Evolutionary conservation across 1,140 invertebrate species (phyloP).

Genomic region (Cyclargus thomasi): DNA sequence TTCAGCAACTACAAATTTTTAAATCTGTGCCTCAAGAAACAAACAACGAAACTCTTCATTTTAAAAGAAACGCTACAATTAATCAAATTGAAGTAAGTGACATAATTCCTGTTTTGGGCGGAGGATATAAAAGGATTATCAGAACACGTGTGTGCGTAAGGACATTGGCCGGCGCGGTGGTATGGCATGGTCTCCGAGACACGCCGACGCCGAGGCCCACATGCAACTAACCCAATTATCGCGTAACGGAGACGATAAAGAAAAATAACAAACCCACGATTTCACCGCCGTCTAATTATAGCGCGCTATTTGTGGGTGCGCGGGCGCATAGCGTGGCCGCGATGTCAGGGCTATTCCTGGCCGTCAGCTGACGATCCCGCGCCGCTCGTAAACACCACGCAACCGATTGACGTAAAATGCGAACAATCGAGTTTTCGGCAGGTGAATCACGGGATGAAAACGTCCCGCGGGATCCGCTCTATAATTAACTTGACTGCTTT

Average conservation of each 20-base stretch:
- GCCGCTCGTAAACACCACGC: conserved; percentile 68
- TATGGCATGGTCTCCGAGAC: conserved; percentile 40
- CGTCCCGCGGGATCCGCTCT: conserved; percentile 57
- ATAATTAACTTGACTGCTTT: conserved; percentile 71
- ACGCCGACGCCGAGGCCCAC: conserved; percentile 69
- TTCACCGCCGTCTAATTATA: conserved; percentile 72
- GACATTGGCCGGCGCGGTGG: conserved; percentile 33
- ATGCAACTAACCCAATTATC: conserved; percentile 73
- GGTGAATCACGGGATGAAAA: conserved; percentile 70
- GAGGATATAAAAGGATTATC: conserved; percentile 5
- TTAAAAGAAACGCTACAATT: background rate
- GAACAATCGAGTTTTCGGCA: conserved; percentile 72
- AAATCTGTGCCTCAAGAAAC: background rate
- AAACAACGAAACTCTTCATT: background rate
- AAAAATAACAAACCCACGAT: conserved; percentile 75
- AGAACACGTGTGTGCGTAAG: conserved; percentile 19
- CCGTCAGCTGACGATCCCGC: conserved; percentile 69
- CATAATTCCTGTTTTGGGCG: background rate
- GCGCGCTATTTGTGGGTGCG: conserved; percentile 70
- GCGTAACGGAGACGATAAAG: conserved; percentile 72
- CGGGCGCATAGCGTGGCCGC: conserved; percentile 70
- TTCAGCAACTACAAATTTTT: background rate
- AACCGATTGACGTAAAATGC: conserved; percentile 69
- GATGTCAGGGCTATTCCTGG: conserved; percentile 72
- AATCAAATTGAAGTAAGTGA: background rate